A percentile compares a stretch with the other conserved stretches of the same genome.
Evolutionary conservation across 2,797 vertebrate species (phyloP).

Genomic region (Nothura maculosa): DNA sequence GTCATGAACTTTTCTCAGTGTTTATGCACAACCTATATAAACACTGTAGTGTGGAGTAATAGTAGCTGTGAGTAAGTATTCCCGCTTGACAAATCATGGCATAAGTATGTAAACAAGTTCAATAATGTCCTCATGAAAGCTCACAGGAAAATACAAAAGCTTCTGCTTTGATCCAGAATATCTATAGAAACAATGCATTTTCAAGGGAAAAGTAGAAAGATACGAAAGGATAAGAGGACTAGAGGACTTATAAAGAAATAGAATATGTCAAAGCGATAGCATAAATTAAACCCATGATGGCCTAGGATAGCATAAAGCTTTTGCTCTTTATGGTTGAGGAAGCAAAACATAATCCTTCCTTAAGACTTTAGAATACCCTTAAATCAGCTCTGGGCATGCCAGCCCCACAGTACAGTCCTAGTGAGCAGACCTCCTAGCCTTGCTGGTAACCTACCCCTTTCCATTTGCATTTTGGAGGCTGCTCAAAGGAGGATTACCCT

Average conservation of each 20-base stretch:
- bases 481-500: neutral
- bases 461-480: neutral
- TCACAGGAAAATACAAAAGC: neutral
- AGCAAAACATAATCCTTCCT: neutral
- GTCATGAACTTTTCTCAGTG: neutral
- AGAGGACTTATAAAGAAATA: neutral
- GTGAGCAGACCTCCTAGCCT: rapidly evolving
- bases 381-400: neutral
- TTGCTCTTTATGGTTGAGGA: neutral
- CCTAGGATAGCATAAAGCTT: neutral
- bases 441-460: rapidly evolving
- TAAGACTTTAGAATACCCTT: neutral
- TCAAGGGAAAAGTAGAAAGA: neutral
- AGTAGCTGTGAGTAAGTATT: neutral
- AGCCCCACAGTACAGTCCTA: neutral
- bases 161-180: neutral
- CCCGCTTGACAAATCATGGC: neutral
- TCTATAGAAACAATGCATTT: neutral
- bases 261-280: neutral
- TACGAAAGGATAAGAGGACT: neutral
- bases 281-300: neutral
- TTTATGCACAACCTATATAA: neutral
- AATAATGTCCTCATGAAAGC: neutral
- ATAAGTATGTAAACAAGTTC: neutral
- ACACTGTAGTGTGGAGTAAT: neutral